These are phyloP conservation scores for Cydia strobilella DNA, from an alignment of 1,140 invertebrate species.

Conservation along the genomic window DNA sequence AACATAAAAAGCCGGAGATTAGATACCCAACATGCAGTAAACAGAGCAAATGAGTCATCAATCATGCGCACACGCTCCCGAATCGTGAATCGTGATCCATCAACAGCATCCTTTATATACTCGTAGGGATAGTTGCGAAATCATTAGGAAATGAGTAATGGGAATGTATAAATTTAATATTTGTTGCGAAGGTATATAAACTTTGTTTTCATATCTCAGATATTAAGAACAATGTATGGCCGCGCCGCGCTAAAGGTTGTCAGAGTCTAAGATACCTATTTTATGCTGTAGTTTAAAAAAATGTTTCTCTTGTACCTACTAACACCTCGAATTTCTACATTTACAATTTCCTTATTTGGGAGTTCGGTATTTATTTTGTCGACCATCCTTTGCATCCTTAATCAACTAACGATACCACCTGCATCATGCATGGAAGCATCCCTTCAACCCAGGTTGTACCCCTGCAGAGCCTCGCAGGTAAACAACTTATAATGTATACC, in stretches of 20 bases:
- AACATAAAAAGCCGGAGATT: conserved; percentile 22
- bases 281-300: not conserved
- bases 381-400: too few species aligned
- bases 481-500: not conserved
- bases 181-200: not conserved
- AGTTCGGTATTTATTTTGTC: not conserved
- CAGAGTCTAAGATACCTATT: too few species aligned
- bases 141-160: not conserved
- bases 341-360: not conserved
- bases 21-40: conserved; percentile 16
- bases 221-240: not conserved
- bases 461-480: not conserved
- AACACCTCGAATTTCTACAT: not conserved
- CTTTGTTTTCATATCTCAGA: not conserved
- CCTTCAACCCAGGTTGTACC: not conserved
- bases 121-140: not conserved
- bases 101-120: not conserved
- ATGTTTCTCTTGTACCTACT: not conserved
- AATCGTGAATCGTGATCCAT: conserved; percentile 21
- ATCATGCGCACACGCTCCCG: conserved; percentile 15
- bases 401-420: too few species aligned
- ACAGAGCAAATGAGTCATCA: not conserved
- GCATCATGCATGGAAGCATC: conserved; percentile 4
- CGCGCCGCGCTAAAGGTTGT: too few species aligned
- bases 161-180: not conserved